Evolutionary conservation across 2,113 vertebrate genomes (phyloP).

Genomic region (Drymodes brunneopygia): DNA sequence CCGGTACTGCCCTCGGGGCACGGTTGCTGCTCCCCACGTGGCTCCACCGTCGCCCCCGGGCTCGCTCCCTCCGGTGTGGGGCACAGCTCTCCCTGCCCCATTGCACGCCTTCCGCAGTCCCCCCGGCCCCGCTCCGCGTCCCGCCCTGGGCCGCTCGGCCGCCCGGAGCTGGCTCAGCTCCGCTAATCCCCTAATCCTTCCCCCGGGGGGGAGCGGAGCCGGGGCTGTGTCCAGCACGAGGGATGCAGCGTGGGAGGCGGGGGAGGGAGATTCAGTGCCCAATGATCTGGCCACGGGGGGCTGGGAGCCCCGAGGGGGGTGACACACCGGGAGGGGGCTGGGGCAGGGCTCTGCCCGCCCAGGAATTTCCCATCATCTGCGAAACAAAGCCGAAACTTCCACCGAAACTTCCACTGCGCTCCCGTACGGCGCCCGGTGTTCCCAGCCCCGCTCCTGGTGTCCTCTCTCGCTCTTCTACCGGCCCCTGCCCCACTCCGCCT

Average conservation of each 20-base stretch:
- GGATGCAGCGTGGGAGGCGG: not conserved
- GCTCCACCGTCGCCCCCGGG: not conserved
- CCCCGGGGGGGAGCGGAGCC: not conserved
- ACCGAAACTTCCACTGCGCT: not conserved
- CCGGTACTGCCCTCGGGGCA: not conserved
- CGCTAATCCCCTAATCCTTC: slow-evolving; percentile 37
- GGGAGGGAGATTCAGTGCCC: not conserved
- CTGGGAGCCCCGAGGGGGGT: not conserved
- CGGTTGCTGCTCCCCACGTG: not conserved
- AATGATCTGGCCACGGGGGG: not conserved
- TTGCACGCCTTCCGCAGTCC: not conserved
- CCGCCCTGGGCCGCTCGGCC: not conserved
- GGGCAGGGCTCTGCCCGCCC: not conserved
- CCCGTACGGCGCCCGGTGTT: not conserved
- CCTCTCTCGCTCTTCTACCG: not conserved
- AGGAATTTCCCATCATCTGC: slow-evolving; percentile 40
- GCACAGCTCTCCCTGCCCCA: not conserved
- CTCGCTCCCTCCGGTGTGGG: not conserved
- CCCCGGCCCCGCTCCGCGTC: not conserved
- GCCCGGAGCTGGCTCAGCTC: not conserved
- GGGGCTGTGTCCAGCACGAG: not conserved
- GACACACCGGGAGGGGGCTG: not conserved
- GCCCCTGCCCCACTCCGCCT: not conserved
- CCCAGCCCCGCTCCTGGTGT: not conserved
- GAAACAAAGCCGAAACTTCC: slow-evolving; percentile 29